Conservation (phyloP, 2,888 invertebrate species). For the Noctua janthe region DNA sequence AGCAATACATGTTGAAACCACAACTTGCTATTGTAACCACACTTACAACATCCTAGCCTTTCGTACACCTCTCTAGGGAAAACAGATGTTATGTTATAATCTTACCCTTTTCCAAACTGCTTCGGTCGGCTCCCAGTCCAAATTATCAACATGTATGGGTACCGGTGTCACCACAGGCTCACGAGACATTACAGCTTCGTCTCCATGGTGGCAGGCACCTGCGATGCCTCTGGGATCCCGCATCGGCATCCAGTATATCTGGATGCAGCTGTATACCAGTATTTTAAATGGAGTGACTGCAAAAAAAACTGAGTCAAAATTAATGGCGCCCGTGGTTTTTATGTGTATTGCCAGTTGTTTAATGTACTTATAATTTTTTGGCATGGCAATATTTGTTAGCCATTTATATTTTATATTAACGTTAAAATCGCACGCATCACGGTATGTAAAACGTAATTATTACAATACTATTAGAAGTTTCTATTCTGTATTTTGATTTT, state of each 20-base stretch:
- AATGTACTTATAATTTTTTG: slow-evolving; percentile 66
- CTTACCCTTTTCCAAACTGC: background rate
- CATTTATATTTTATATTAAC: slow-evolving; percentile 57
- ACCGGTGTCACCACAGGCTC: background rate
- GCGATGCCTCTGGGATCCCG: background rate
- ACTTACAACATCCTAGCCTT: background rate
- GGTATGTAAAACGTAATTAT: slow-evolving; percentile 51
- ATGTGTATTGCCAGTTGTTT: slow-evolving; percentile 54
- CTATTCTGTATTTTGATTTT: slow-evolving; percentile 41
- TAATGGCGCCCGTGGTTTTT: slow-evolving; percentile 27
- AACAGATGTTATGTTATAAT: background rate
- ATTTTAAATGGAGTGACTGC: background rate
- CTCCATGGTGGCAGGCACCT: background rate
- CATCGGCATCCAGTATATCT: background rate
- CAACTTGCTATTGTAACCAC: background rate
- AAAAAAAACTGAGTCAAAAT: background rate
- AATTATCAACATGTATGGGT: background rate
- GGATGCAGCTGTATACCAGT: background rate
- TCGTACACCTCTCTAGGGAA: background rate
- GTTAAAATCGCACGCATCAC: slow-evolving; percentile 54
- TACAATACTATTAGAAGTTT: slow-evolving; percentile 44
- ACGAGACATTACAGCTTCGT: background rate
- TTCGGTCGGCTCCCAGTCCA: no score
- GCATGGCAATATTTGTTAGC: slow-evolving; percentile 66
- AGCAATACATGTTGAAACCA: slow-evolving; percentile 42